phyloP scores from a whole-genome alignment of 2,797 vertebrate species.

The Xiphorhynchus erythropygius region DNA sequence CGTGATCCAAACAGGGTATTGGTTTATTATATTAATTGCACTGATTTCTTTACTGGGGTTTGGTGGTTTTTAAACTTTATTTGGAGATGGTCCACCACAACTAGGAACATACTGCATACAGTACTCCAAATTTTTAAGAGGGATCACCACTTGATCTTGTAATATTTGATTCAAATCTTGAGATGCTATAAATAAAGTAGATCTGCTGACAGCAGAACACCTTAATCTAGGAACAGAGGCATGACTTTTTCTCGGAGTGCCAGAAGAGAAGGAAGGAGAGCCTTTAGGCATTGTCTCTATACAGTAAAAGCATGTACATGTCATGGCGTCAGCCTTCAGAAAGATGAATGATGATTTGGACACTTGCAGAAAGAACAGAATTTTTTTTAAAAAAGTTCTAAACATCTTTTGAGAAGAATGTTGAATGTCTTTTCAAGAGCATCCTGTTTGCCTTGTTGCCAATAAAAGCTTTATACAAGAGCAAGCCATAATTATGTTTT shows the following conservation, averaged over 20 bases:
- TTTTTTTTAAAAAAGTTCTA: background rate
- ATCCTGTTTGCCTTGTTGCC: background rate
- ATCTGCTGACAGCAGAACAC: background rate
- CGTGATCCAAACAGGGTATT: background rate
- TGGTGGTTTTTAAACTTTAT: background rate
- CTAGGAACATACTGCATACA: background rate
- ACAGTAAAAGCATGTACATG: background rate
- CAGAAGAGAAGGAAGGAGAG: background rate
- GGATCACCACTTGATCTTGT: background rate
- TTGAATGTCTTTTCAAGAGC: background rate
- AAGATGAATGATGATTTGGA: background rate
- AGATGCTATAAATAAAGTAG: background rate
- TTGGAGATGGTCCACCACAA: background rate
- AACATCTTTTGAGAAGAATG: background rate
- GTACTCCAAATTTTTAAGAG: background rate
- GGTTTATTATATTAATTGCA: background rate
- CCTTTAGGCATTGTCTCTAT: background rate
- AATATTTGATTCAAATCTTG: background rate
- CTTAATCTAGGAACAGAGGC: background rate
- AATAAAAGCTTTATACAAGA: background rate
- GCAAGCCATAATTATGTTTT: background rate
- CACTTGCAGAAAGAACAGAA: background rate
- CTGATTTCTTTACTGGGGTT: background rate
- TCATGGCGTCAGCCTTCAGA: background rate
- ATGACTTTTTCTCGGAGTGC: background rate